Evolutionary conservation across 2,113 vertebrate species (phyloP).

Genomic region (Synodontis membranacea): DNA sequence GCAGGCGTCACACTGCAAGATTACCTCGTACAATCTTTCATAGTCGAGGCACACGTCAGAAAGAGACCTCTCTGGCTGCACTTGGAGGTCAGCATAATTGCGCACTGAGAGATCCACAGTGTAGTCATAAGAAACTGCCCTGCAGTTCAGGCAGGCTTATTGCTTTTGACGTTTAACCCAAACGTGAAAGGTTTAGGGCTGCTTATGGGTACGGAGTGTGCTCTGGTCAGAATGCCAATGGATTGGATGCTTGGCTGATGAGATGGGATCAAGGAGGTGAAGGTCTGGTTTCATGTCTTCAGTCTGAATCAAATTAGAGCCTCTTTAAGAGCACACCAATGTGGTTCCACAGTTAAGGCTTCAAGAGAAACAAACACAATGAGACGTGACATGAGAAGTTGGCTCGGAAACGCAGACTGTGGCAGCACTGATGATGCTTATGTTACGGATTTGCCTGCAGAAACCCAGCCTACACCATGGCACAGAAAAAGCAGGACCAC

Average conservation of each 20-base stretch:
- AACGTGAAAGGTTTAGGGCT: conserved; percentile 7
- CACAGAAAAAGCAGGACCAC: conserved; percentile 24
- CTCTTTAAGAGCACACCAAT: conserved; percentile 9
- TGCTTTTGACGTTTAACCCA: conserved; percentile 29
- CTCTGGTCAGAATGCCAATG: conserved; percentile 13
- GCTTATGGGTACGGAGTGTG: not conserved
- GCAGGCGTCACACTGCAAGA: conserved; percentile 13
- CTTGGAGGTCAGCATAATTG: conserved; percentile 5
- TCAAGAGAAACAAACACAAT: conserved; percentile 20
- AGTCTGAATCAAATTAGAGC: conserved; percentile 27
- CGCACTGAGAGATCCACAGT: not conserved
- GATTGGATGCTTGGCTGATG: conserved; percentile 10
- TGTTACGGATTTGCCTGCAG: conserved; percentile 16
- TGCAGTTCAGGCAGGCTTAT: conserved; percentile 11
- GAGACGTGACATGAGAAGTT: conserved; percentile 24
- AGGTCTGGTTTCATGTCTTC: conserved; percentile 34
- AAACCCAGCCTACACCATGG: conserved; percentile 27
- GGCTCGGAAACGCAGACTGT: not conserved
- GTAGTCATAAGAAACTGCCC: conserved; percentile 16
- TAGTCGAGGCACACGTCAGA: not conserved
- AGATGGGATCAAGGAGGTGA: not conserved
- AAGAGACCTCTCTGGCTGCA: not conserved
- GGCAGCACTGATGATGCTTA: conserved; percentile 9
- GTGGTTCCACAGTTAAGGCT: not conserved
- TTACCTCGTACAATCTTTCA: conserved; percentile 36